Percentiles rank a stretch among this genome's conserved stretches.
These are phyloP conservation scores for Leptinotarsa undecemlineata DNA, from an alignment of 1,140 invertebrate species.

Conservation along the genomic window DNA sequence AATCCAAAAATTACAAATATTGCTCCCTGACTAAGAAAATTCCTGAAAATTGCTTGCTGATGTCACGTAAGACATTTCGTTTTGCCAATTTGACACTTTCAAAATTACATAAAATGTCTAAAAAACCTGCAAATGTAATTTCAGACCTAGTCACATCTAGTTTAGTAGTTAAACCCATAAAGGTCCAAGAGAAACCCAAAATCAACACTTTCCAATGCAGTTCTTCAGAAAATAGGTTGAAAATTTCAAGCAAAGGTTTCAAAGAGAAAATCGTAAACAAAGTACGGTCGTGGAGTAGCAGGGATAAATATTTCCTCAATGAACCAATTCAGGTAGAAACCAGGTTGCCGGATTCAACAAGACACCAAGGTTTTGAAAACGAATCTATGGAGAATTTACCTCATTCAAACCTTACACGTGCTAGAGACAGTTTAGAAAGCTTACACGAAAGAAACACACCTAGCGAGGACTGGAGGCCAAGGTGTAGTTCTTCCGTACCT, in stretches of 20 bases:
- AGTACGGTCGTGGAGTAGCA: constrained; percentile 41
- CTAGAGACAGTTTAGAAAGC: constrained; percentile 42
- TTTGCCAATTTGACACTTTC: constrained; percentile 28
- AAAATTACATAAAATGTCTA: constrained; percentile 40
- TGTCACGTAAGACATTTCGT: not conserved
- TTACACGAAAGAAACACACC: constrained; percentile 30
- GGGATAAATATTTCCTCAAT: constrained; percentile 30
- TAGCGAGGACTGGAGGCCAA: constrained; percentile 26
- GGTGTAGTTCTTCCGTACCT: constrained; percentile 21
- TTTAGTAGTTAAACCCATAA: constrained; percentile 20
- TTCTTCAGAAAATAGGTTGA: constrained; percentile 37
- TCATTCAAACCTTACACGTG: constrained; percentile 31
- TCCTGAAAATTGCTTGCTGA: not conserved
- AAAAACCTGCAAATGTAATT: constrained; percentile 27
- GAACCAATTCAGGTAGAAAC: constrained; percentile 22
- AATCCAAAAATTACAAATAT: not conserved
- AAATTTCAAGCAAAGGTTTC: constrained; percentile 27
- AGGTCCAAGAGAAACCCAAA: constrained; percentile 22
- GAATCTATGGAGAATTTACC: constrained; percentile 33
- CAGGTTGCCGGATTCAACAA: constrained; percentile 25
- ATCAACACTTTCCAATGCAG: constrained; percentile 32
- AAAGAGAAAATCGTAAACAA: constrained; percentile 33
- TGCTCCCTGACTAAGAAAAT: not conserved
- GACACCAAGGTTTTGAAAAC: constrained; percentile 22
- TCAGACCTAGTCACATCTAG: constrained; percentile 18